Base-by-base conservation (phyloP, 2,888 invertebrate genomes). In the Galeruca laticollis region DNA sequence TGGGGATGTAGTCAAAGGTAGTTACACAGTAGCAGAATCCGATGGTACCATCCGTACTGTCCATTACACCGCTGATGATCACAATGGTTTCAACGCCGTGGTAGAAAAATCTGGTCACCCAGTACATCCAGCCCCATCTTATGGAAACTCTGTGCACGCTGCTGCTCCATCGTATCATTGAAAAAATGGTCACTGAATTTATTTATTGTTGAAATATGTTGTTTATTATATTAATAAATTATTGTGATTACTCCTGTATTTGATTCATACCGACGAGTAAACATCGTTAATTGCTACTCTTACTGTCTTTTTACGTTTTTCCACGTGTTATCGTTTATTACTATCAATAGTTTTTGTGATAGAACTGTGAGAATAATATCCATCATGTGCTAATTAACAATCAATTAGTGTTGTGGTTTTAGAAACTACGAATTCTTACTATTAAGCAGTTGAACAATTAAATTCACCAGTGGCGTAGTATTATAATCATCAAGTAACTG, bases 1-100 rank as follows among this genome's bases (percentile, higher is more conserved):
- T 82, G 90, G 90, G 0, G 88, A 90, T 82, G 82, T 88, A 15
- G 90, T 90, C 59, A 87, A 88, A 80, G 90, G 90, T 49, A 88
- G 88, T 18, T 90, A 90, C 81, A 89, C 89, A 74, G 86, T 91
- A 4, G 85, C 89, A 21, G 90, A 91, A 78, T 90, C 90, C 11
- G 90, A 90, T 77, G 90, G 90, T 79, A 87, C 89, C 67, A 86
- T 87, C 81, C 87, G 90, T 82, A 90, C 89, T 77, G 91, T 91
- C 37, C 89, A 90, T 77, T 91, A 91, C 85, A 82, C 82, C 13
- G 89, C 88, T 79, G 90, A 90, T 49, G 89, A 89, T 75, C 88
- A 89, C 75, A 81, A 68, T 82, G 90, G 90, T 70, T 90, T 90
- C 82, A 90, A 90, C 82, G 90, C 90, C 71, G 86, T 88, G 76